Evolutionary conservation across 2,113 vertebrate species (phyloP), one percentile per base, ranked within the genome.

Genomic region (Gallinago media): DNA sequence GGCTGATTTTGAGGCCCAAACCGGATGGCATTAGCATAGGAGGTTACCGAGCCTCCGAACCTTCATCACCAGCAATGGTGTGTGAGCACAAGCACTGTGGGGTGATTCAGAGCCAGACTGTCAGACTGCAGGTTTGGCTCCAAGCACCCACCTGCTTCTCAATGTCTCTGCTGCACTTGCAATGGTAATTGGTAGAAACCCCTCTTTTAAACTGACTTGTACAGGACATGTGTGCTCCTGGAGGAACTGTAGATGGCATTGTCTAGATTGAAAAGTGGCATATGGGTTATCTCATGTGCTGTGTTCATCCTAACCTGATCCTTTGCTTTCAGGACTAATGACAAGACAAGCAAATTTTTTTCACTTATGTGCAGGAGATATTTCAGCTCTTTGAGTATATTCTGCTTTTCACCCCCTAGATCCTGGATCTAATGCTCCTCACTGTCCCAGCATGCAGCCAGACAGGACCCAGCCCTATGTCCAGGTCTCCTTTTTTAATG

Each of bases 51-150:
- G 26, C 59, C 44, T 66, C 63, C 27, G 34, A 79, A 4, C 11
- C 34, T 63, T 26, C 42, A 16, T 3, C 19, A 47, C 12, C 46
- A 29, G 3, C 2, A 2, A 27, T 0, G 0, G 22, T 27, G 22
- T 15, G 17, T 10, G 4, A 85, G 42, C 7, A 19, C 3, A 6
- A 34, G 77, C 5, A 11, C 29, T 3, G 0, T 12, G 29, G 18
- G 2, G 8, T 38, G 32, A 8, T 25, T 88, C 11, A 8, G 34
- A 31, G 6, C 0, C 2, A 59, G 32, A 12, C 29, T 26, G 8
- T 20, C 0, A 3, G 9, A 40, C 22, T 52, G 38, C 66, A 73
- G 26, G 5, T 73, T 46, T 32, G 19, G 31, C 68, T 80, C 27
- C 46, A 26, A 58, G 25, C 32, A 72, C 31, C 8, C 22, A 2